phyloP scores from a whole-genome alignment of 2,888 invertebrate genomes.

The Nycteola revayana region DNA sequence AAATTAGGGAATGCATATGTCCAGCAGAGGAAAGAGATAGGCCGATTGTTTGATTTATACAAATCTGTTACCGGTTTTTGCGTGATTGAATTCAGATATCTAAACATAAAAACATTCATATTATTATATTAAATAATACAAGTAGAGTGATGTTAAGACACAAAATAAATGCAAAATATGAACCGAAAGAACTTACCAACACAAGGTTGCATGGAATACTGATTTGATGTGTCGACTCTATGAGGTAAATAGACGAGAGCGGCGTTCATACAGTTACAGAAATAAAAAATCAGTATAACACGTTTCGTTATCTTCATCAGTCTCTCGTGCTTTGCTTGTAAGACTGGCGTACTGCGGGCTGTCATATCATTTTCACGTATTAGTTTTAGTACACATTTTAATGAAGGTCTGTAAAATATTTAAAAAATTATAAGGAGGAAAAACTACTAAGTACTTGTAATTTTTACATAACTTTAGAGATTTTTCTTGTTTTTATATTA shows the following conservation, averaged over 20 bases:
- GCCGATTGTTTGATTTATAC: too few relatives aligned
- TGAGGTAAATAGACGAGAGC: constrained; percentile 50
- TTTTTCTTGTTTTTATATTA: too few relatives aligned
- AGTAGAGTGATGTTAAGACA: neutral
- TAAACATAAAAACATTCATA: too few relatives aligned
- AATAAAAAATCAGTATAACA: constrained; percentile 51
- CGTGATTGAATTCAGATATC: too few relatives aligned
- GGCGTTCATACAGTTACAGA: constrained; percentile 39
- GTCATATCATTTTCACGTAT: constrained; percentile 42
- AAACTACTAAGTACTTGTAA: too few relatives aligned
- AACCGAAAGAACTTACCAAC: constrained; percentile 57
- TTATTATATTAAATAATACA: too few relatives aligned
- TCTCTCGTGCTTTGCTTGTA: constrained; percentile 39
- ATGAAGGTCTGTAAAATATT: constrained; percentile 31
- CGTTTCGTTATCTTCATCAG: constrained; percentile 46
- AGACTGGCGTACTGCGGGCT: constrained; percentile 26
- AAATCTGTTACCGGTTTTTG: too few relatives aligned
- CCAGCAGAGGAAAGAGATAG: too few relatives aligned
- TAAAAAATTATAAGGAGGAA: too few relatives aligned
- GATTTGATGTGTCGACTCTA: constrained; percentile 41
- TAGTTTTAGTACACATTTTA: constrained; percentile 36
- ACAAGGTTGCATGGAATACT: constrained; percentile 57
- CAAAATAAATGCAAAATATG: neutral
- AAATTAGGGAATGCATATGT: too few relatives aligned
- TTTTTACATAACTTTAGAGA: too few relatives aligned